Evolutionary conservation across 2,113 vertebrate species (phyloP), one percentile per base, ranked within the genome.

Genomic region (Nyctibius bracteatus): DNA sequence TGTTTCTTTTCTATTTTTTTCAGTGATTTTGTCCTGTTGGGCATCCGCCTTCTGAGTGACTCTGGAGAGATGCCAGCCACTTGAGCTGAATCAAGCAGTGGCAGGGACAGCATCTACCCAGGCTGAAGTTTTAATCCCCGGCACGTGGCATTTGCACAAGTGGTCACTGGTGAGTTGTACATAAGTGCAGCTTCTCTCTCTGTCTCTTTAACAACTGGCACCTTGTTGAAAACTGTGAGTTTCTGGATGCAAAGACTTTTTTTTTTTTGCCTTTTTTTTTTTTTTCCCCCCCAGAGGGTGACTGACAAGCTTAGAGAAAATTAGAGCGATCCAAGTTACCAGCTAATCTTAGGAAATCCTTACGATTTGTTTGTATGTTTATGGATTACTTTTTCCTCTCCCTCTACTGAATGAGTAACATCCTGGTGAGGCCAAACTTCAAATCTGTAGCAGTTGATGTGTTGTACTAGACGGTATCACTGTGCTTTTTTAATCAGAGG

Each of bases 271-370:
- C n/a, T n/a, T n/a, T n/a, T n/a, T n/a, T n/a, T n/a, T n/a, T n/a
- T n/a, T n/a, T n/a, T n/a, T n/a, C n/a, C n/a, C n/a, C n/a, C n/a
- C 58, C 23, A 9, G 52, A 59, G 44, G 17, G 7, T 49, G 17
- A 54, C 21, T 67, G 92, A 63, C 2, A 10, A 88, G 54, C 25
- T 91, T 55, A 63, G 75, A 66, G 68, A 54, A 85, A 79, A 92
- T 18, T 18, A 73, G 72, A 65, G 41, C 62, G 49, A 30, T 61
- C n/a, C 63, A 71, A 65, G 59, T 59, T 81, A 25, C 27, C 28
- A 57, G 77, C 67, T 93, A 72, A 74, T 94, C 66, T 93, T 88
- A 59, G 59, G 47, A 92, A 78, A 91, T 92, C 81, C 66, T 80
- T 57, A 22, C 44, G 83, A 9, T 75, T 82, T 85, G 23, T 84